Conservation (phyloP, 2,113 vertebrate genomes). For the Onychostoma macrolepis region DNA sequence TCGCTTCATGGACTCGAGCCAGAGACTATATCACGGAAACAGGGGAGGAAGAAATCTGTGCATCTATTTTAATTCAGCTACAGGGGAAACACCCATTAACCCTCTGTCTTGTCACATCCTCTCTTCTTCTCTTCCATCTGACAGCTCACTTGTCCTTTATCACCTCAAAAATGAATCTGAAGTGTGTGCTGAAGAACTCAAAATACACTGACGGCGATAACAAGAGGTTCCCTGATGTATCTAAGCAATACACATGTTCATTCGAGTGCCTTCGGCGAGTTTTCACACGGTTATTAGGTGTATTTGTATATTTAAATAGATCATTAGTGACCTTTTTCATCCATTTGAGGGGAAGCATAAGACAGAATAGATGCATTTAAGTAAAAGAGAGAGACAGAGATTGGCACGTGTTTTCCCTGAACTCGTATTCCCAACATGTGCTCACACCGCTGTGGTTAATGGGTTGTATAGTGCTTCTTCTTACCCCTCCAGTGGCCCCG, state of each 20-base stretch:
- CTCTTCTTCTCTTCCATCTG: slow-evolving; percentile 12
- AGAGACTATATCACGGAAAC: background rate
- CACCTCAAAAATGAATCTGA: slow-evolving; percentile 14
- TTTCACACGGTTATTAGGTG: background rate
- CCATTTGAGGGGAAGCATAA: background rate
- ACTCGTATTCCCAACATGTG: background rate
- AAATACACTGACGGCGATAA: slow-evolving; percentile 8
- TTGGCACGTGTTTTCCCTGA: background rate
- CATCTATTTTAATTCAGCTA: slow-evolving; percentile 35
- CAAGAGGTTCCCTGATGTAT: background rate
- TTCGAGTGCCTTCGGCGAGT: background rate
- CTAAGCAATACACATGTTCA: background rate
- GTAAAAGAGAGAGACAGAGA: background rate
- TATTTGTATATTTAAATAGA: background rate
- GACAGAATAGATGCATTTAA: background rate
- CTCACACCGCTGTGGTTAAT: background rate
- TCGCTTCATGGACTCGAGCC: background rate
- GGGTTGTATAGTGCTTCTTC: background rate
- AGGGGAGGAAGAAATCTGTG: background rate
- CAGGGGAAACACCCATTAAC: slow-evolving; percentile 42
- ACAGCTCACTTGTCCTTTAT: slow-evolving; percentile 46
- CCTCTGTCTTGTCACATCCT: slow-evolving; percentile 26
- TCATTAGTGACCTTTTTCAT: background rate
- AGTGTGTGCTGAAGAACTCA: slow-evolving; percentile 31
- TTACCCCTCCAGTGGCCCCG: background rate